A percentile compares a stretch with the other conserved stretches of the same genome.
These are phyloP conservation scores for Nothobranchius furzeri DNA, from an alignment of 2,113 vertebrate genomes.

Conservation along the genomic window DNA sequence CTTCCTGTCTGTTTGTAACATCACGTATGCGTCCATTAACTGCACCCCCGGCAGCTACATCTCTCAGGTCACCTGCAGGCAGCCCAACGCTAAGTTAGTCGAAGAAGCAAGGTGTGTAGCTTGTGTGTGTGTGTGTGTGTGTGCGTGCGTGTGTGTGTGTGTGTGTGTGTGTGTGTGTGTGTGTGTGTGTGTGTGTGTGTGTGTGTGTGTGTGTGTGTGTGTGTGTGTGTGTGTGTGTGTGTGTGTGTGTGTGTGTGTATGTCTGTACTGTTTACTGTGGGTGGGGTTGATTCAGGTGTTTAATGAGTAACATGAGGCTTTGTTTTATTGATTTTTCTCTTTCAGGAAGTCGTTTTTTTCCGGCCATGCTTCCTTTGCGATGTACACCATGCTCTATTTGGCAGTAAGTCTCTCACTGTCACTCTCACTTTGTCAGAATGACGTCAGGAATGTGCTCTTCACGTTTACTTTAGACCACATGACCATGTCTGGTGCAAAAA, in stretches of 20 bases:
- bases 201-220: no score
- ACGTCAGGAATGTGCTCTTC: constrained; percentile 42
- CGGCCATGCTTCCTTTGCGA: constrained; percentile 82
- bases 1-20: constrained; percentile 79
- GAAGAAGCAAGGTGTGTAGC: constrained; percentile 77
- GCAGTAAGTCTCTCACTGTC: constrained; percentile 74
- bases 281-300: constrained; percentile 1
- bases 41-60: constrained; percentile 69
- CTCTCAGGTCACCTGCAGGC: constrained; percentile 59
- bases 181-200: background rate
- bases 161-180: background rate
- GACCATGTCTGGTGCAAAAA: constrained; percentile 13
- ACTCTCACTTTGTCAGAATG: constrained; percentile 15
- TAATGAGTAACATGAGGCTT: constrained; percentile 40
- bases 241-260: no score
- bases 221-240: background rate
- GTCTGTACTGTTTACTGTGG: constrained; percentile 14
- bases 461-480: constrained; percentile 42
- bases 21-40: constrained; percentile 72
- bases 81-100: constrained; percentile 38
- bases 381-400: constrained; percentile 84
- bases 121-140: background rate
- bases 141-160: background rate
- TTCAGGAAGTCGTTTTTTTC: constrained; percentile 85
- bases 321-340: constrained; percentile 48